phyloP scores from a whole-genome alignment of 1,140 invertebrate genomes.

The Glomeris maerens region DNA sequence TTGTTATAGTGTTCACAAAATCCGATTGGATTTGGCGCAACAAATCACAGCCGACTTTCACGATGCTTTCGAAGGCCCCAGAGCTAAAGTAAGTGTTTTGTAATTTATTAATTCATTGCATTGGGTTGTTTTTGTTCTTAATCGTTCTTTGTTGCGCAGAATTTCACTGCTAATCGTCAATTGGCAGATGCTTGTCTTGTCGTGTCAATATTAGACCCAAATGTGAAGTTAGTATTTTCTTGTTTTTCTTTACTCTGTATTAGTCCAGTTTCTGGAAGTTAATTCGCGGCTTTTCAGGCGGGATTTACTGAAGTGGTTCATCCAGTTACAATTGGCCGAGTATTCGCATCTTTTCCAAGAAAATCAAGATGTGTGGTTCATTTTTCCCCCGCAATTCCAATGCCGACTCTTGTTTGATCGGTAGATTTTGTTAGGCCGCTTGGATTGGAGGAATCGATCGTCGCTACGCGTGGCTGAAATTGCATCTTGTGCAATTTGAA shows the following conservation, averaged over 20 bases:
- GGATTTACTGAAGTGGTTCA: slow-evolving; percentile 83
- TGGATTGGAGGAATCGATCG: slow-evolving; percentile 95
- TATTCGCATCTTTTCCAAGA: slow-evolving; percentile 88
- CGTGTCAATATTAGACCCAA: slow-evolving; percentile 75
- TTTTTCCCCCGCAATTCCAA: neutral
- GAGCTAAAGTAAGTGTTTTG: slow-evolving; percentile 40
- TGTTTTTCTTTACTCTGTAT: slow-evolving; percentile 6
- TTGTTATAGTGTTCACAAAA: slow-evolving; percentile 57
- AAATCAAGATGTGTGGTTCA: slow-evolving; percentile 59
- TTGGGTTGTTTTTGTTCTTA: slow-evolving; percentile 6
- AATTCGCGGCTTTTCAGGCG: slow-evolving; percentile 20
- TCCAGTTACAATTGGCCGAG: slow-evolving; percentile 73
- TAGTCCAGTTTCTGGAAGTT: neutral
- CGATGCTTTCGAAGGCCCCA: slow-evolving; percentile 67
- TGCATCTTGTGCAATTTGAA: slow-evolving; percentile 90
- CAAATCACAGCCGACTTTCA: slow-evolving; percentile 93
- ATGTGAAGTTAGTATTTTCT: slow-evolving; percentile 55
- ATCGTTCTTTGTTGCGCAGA: slow-evolving; percentile 20
- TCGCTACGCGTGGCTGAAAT: slow-evolving; percentile 92
- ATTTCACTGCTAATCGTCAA: slow-evolving; percentile 52
- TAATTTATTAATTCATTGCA: slow-evolving; percentile 12
- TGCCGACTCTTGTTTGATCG: neutral
- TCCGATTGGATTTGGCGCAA: slow-evolving; percentile 65
- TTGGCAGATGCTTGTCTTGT: slow-evolving; percentile 85
- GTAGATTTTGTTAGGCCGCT: slow-evolving; percentile 39